Evolutionary conservation across 2,797 vertebrate genomes (phyloP).

Genomic region (Protosalanx chinensis): DNA sequence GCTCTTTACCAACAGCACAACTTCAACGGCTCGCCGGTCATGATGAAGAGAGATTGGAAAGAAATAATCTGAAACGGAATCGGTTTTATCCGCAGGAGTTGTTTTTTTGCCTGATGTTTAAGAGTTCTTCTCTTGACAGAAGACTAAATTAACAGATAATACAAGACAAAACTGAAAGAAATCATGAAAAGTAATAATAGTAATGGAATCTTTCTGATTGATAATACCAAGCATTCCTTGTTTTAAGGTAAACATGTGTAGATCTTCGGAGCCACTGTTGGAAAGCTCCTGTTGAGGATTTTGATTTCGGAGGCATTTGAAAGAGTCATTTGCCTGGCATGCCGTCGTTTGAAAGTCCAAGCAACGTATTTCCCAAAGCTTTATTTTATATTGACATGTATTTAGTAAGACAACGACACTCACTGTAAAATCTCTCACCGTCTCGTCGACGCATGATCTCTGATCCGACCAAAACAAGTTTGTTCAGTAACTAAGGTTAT

Average conservation of each 20-base stretch:
- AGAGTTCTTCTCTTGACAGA: no score
- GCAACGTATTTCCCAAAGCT: constrained; percentile 43
- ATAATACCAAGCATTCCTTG: not conserved
- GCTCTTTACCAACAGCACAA: constrained; percentile 34
- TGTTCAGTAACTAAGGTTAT: constrained; percentile 40
- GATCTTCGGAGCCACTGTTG: not conserved
- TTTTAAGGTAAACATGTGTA: not conserved
- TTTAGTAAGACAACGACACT: constrained; percentile 38
- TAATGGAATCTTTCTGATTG: not conserved
- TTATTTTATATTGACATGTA: constrained; percentile 28
- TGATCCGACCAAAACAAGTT: constrained; percentile 3
- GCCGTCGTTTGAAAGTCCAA: constrained; percentile 7
- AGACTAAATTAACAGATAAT: no score
- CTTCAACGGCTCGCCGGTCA: constrained; percentile 34
- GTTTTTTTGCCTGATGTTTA: no score
- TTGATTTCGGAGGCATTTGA: not conserved
- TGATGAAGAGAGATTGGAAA: not conserved
- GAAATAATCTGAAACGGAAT: no score
- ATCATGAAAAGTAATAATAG: not conserved
- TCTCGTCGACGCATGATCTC: constrained; percentile 44
- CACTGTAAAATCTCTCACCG: constrained; percentile 47
- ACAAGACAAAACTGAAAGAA: no score
- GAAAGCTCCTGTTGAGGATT: not conserved
- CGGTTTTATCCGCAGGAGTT: no score
- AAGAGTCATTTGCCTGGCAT: not conserved